A percentile compares a stretch with the other conserved stretches of the same genome.
phyloP scores from a whole-genome alignment of 2,888 invertebrate species.

The Drosophila testacea region DNA sequence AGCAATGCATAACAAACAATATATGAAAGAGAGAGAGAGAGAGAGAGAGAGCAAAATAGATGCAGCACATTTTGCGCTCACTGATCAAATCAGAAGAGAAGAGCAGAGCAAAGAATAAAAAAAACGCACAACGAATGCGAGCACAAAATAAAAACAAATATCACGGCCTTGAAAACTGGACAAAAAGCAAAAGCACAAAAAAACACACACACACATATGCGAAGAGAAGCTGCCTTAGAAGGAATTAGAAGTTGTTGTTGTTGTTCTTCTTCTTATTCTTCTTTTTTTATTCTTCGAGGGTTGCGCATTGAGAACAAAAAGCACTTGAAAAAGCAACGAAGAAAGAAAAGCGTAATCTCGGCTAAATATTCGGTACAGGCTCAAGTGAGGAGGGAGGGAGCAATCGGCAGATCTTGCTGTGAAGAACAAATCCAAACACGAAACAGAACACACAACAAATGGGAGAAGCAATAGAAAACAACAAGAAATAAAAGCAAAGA shows the following conservation, averaged over 20 bases:
- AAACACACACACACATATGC: conserved; percentile 22
- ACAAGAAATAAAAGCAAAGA: conserved; percentile 54
- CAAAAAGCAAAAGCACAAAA: conserved; percentile 43
- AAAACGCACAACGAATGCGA: conserved; percentile 26
- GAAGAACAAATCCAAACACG: not conserved
- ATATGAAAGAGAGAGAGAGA: conserved; percentile 6
- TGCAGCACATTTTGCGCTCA: conserved; percentile 18
- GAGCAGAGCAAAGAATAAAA: conserved; percentile 13
- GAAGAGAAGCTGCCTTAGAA: conserved; percentile 36
- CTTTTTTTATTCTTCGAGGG: conserved; percentile 28
- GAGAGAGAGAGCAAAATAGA: conserved; percentile 17
- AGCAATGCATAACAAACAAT: conserved; percentile 30
- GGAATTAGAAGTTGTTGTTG: conserved; percentile 47
- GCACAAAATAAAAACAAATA: conserved; percentile 59
- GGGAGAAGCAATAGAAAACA: conserved; percentile 43
- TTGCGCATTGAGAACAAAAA: conserved; percentile 12
- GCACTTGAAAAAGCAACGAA: conserved; percentile 35
- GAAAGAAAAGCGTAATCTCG: conserved; percentile 36
- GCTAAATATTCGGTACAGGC: conserved; percentile 44
- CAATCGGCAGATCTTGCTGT: conserved; percentile 32
- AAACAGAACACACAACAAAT: conserved; percentile 12
- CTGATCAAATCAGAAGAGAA: conserved; percentile 29
- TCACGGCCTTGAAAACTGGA: conserved; percentile 70
- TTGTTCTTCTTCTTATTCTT: conserved; percentile 9
- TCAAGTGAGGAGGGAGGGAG: conserved; percentile 18